Base-by-base conservation (phyloP, 2,888 invertebrate species). In the Acrocera orbiculus region DNA sequence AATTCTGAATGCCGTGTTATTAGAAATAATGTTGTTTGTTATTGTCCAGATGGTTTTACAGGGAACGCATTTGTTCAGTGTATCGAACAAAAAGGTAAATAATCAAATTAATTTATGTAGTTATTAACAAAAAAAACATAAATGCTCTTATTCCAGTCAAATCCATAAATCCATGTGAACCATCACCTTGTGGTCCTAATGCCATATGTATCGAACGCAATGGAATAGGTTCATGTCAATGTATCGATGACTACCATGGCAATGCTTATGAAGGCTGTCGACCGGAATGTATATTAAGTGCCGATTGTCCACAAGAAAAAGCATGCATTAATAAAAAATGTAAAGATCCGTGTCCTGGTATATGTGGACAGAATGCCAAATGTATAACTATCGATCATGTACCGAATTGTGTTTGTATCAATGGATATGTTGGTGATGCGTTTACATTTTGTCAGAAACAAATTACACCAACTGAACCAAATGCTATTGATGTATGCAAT, bases 51-150 rank as follows among this genome's bases (percentile, higher is more conserved):
- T 20, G 80, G 79, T 43, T 83, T 67, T 52, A 76, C 74, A 7
- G 89, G 87, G 39, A 79, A 85, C 62, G 80, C 85, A 30, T 83
- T 83, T 47, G 69, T 80, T 23, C 80, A 81, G 50, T 85, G 85
- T 50, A 58, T 75, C 34, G 58, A 59, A 33, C 66, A 70, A 50
- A 61, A 40, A 30, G 44, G 41, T 11, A 56, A n/a, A n/a, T n/a
- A n/a, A n/a, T n/a, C n/a, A n/a, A n/a, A n/a, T n/a, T n/a, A n/a
- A n/a, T n/a, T n/a, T n/a, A n/a, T n/a, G n/a, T n/a, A n/a, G n/a
- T n/a, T n/a, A n/a, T n/a, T n/a, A n/a, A n/a, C n/a, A n/a, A n/a
- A n/a, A n/a, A n/a, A n/a, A n/a, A n/a, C n/a, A n/a, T n/a, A n/a
- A n/a, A n/a, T n/a, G n/a, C n/a, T n/a, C n/a, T n/a, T n/a, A n/a